Base-by-base conservation (phyloP, 2,888 invertebrate genomes). In the Lochmaea capreae region DNA sequence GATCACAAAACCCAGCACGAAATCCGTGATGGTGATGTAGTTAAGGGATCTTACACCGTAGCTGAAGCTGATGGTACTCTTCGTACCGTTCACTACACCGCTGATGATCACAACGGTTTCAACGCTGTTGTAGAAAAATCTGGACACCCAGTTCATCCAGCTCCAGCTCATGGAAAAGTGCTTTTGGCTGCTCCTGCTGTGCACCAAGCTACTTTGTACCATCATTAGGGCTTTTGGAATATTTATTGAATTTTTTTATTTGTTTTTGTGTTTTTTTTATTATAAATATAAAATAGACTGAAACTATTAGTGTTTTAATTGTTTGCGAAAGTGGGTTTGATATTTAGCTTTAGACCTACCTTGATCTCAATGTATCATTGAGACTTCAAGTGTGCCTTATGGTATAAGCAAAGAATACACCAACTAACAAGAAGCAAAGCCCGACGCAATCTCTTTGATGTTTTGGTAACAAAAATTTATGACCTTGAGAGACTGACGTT, bases 21-120 rank as follows among this genome's bases (percentile, higher is more conserved):
- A 82, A 83, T 86, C 57, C 87, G 88, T 1, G 89, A 89, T 84
- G 91, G 91, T 1, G 89, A 91, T 83, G 84, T 89, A 49, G 91
- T 91, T 61, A 88, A 89, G 83, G 91, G 91, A 42, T 90, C 89
- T 18, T 91, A 91, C 83, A 90, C 90, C 79, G 88, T 91, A 5
- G 86, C 90, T 57, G 91, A 91, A 79, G 90, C 91, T 12, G 91
- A 90, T 79, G 91, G 91, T 81, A 88, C 90, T 70, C 86, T 87
- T 84, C 88, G 91, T 84, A 91, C 90, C 81, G 91, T 91, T 46
- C 91, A 91, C 80, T 91, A 91, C 86, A 90, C 89, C 81, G 91
- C 91, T 42, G 91, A 91, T 79, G 89, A 90, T 79, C 84, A 84
- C 83, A 87, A 49, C 85, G 91, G 91, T 76, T 91, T 91, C 84